Base-by-base conservation (phyloP, 2,797 vertebrate genomes). In the Diplodus sargus region DNA sequence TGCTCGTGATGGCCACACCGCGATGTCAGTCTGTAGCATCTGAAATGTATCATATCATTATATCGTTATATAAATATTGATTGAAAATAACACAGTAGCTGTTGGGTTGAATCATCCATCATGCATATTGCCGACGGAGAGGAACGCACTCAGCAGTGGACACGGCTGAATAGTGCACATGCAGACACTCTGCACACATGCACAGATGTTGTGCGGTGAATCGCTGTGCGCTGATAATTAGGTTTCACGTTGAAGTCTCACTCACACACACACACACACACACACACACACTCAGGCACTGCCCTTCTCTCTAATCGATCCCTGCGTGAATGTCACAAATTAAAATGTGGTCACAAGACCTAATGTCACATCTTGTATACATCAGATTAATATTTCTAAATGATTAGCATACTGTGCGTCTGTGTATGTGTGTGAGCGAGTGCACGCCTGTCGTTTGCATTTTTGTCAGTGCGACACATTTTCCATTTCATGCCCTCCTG, bases 241-340 rank as follows among this genome's bases (percentile, higher is more conserved):
- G 69, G 86, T 91, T 86, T 83, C 52, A 43, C 68, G 74, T 52
- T 17, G 6, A 74, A 85, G 78, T 74, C 65, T 60, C 62, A 61
- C 51, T 48, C 70, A 62, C 30, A 73, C 63, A 80, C 25, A 72
- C 62, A 67, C 68, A 85, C 64, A 60, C 22, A 78, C 69, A 60
- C 83, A 74, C 70, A 57, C 74, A 79, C 64, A 42, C 59, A 70
- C 65, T 79, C 63, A 58, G 66, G 79, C 64, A 49, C 28, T 68
- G 73, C 60, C 81, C 77, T 82, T 84, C 79, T 68, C 53, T 76
- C 64, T 83, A 71, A 79, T 73, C 63, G 82, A 67, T 85, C 72
- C 72, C 59, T 62, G 78, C 84, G 69, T 91, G 83, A 93, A 94
- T 92, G 90, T 88, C 86, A 88, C 60, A 30, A 64, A 54, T 78